phyloP scores from a whole-genome alignment of 2,888 invertebrate genomes.

The Coelogynopora nodosa region DNA sequence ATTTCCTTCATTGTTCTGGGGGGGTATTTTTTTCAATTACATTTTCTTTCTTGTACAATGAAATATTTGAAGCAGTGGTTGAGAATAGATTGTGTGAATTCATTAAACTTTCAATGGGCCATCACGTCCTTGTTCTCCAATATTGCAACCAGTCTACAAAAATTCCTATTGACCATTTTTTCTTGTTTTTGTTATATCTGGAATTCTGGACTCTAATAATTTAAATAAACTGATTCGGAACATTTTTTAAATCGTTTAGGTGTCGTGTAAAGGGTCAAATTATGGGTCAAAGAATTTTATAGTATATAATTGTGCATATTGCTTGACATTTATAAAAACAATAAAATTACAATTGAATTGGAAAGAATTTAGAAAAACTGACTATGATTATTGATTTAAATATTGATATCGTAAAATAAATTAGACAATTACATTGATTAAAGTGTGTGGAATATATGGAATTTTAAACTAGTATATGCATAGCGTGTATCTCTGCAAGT shows the following conservation, averaged over 20 bases:
- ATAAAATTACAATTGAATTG: no score
- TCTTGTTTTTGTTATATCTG: background rate
- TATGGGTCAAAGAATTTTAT: no score
- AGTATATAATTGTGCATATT: no score
- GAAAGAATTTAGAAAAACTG: no score
- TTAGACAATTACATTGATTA: background rate
- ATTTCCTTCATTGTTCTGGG: no score
- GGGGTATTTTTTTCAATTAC: no score
- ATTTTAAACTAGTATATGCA: background rate
- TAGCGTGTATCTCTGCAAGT: no score
- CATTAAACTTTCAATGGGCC: background rate
- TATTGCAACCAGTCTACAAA: background rate
- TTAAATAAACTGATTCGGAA: background rate
- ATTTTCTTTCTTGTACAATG: background rate
- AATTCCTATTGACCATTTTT: background rate
- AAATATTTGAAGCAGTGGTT: background rate
- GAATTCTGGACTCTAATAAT: background rate
- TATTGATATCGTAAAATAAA: background rate
- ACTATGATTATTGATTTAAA: no score
- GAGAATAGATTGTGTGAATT: background rate
- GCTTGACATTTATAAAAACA: no score
- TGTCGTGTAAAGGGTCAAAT: no score
- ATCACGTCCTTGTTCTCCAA: background rate
- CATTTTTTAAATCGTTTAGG: background rate
- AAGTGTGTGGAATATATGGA: background rate